These are phyloP conservation scores for Myripristis jacobus DNA, from an alignment of 2,797 vertebrate genomes.

Conservation along the genomic window DNA sequence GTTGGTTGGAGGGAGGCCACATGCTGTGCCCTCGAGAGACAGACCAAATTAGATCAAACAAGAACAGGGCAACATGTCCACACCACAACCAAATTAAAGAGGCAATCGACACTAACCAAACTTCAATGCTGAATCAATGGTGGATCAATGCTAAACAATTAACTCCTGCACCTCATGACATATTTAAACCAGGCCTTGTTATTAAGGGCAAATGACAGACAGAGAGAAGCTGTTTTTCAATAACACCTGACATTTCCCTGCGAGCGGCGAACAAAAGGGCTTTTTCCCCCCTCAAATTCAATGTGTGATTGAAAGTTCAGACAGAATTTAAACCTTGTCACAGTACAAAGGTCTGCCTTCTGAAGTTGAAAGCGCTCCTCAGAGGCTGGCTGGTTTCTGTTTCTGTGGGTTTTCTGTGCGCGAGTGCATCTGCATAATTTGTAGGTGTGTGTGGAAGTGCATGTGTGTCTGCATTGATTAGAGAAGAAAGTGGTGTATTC, in stretches of 20 bases:
- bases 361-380: slow-evolving; percentile 59
- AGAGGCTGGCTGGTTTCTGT: slow-evolving; percentile 36
- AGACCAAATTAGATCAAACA: slow-evolving; percentile 68
- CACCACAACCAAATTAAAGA: slow-evolving; percentile 63
- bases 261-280: slow-evolving; percentile 37
- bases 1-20: slow-evolving; percentile 39
- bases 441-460: slow-evolving; percentile 37
- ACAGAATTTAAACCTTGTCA: slow-evolving; percentile 65
- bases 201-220: slow-evolving; percentile 43
- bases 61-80: slow-evolving; percentile 63
- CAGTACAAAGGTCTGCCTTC: slow-evolving; percentile 57
- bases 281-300: slow-evolving; percentile 4
- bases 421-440: slow-evolving; percentile 53
- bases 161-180: slow-evolving; percentile 34
- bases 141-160: slow-evolving; percentile 68
- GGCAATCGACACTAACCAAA: slow-evolving; percentile 39
- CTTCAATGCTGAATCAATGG: slow-evolving; percentile 57
- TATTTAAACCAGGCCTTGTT: slow-evolving; percentile 30
- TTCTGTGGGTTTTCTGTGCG: slow-evolving; percentile 36
- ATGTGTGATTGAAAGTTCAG: slow-evolving; percentile 69
- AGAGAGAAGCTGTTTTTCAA: slow-evolving; percentile 36
- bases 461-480: slow-evolving; percentile 50
- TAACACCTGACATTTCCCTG: slow-evolving; percentile 54
- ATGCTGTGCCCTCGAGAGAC: slow-evolving; percentile 63
- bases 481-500: slow-evolving; percentile 3